phyloP scores from a whole-genome alignment of 1,140 invertebrate species.

The Ctenoplectra terminalis region DNA sequence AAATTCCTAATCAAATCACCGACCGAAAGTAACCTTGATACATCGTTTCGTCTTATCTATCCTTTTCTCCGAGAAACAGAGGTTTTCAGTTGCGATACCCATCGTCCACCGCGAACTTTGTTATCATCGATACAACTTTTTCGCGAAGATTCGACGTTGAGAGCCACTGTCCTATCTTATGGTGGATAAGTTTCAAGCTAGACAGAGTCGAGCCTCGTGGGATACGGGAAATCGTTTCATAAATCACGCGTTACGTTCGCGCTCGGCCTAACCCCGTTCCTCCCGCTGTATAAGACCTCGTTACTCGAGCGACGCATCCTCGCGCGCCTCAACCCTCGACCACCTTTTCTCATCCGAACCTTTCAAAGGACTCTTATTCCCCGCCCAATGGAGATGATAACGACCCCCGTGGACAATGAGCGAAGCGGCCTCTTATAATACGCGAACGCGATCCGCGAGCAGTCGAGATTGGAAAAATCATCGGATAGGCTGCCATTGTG shows the following conservation, averaged over 20 bases:
- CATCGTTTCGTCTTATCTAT: too few species aligned
- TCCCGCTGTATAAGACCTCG: conserved; percentile 42
- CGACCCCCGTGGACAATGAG: conserved; percentile 48
- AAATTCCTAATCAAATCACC: too few species aligned
- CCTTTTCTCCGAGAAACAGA: too few species aligned
- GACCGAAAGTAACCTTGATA: too few species aligned
- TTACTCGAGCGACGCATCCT: conserved; percentile 46
- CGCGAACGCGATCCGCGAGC: conserved; percentile 9
- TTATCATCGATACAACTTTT: neutral
- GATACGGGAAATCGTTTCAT: conserved; percentile 61
- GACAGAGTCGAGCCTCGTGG: conserved; percentile 28
- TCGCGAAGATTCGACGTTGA: neutral
- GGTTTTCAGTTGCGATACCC: too few species aligned
- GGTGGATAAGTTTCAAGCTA: conserved; percentile 42
- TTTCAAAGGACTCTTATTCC: conserved; percentile 47
- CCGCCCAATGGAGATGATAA: conserved; percentile 53
- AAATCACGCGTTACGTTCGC: conserved; percentile 56
- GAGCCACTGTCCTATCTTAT: neutral
- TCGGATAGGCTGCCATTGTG: neutral
- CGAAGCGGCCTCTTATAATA: conserved; percentile 23
- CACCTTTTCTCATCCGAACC: conserved; percentile 23
- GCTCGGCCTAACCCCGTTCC: conserved; percentile 23
- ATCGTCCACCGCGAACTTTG: neutral
- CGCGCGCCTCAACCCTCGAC: neutral
- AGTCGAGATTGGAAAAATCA: conserved; percentile 35